phyloP scores from a whole-genome alignment of 2,888 invertebrate genomes.

The Actias luna region DNA sequence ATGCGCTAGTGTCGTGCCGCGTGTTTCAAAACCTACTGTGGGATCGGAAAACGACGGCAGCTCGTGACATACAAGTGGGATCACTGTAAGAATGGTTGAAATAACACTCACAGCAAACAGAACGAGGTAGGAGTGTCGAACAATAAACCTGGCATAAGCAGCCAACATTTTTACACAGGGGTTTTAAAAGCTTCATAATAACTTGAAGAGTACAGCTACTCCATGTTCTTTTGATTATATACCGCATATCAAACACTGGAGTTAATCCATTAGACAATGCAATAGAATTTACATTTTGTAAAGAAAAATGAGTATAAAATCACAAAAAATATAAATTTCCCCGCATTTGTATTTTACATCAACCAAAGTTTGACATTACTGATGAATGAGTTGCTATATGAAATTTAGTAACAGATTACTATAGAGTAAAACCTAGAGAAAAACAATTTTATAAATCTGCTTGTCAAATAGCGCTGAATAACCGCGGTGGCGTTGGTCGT shows the following conservation, averaged over 20 bases:
- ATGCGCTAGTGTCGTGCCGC: slow-evolving; percentile 92
- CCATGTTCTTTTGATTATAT: slow-evolving; percentile 47
- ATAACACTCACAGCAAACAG: slow-evolving; percentile 64
- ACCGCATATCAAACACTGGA: slow-evolving; percentile 43
- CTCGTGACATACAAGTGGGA: slow-evolving; percentile 65
- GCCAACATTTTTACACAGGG: slow-evolving; percentile 65
- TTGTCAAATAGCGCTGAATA: too few relatives aligned
- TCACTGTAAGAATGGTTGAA: slow-evolving; percentile 64
- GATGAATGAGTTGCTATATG: neutral
- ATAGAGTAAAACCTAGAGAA: too few relatives aligned
- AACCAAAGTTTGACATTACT: neutral
- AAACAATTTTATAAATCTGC: too few relatives aligned
- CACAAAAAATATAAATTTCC: neutral
- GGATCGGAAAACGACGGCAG: slow-evolving; percentile 93
- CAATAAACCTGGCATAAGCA: slow-evolving; percentile 75
- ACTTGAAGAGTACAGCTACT: slow-evolving; percentile 38
- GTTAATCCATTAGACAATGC: slow-evolving; percentile 23
- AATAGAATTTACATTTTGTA: slow-evolving; percentile 47
- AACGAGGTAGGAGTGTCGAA: slow-evolving; percentile 71
- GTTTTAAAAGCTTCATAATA: slow-evolving; percentile 63
- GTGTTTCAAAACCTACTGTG: slow-evolving; percentile 94
- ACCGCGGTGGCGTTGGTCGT: too few relatives aligned
- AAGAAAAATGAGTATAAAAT: slow-evolving; percentile 28
- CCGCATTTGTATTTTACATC: neutral
- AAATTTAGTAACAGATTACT: neutral